A percentile compares a stretch with the other conserved stretches of the same genome.
Evolutionary conservation across 2,113 vertebrate species (phyloP).

Genomic region (Morone chrysops): DNA sequence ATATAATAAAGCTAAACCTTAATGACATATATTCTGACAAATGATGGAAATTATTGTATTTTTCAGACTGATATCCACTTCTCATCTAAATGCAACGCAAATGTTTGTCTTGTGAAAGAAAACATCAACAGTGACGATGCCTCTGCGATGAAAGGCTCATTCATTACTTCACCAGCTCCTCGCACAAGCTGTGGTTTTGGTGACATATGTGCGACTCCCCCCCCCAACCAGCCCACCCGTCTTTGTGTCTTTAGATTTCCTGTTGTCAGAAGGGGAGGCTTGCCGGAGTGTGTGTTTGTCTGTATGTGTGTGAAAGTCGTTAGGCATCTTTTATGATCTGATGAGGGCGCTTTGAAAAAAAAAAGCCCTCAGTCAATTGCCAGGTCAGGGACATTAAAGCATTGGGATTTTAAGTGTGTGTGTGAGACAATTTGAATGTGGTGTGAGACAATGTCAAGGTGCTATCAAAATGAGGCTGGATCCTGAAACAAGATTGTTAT

Average conservation of each 20-base stretch:
- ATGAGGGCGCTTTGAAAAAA: slow-evolving; percentile 18
- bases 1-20: not conserved
- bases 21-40: not conserved
- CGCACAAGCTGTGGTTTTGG: slow-evolving; percentile 62
- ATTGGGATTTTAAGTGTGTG: slow-evolving; percentile 24
- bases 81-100: slow-evolving; percentile 30
- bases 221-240: slow-evolving; percentile 15
- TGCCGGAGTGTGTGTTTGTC: slow-evolving; percentile 28
- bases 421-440: slow-evolving; percentile 20
- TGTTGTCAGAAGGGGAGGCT: slow-evolving; percentile 57
- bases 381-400: slow-evolving; percentile 32
- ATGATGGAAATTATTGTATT: not conserved
- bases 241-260: slow-evolving; percentile 75
- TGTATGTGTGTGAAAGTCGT: slow-evolving; percentile 65
- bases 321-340: slow-evolving; percentile 62
- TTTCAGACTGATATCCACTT: not conserved
- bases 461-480: not conserved
- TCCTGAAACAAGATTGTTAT: not conserved
- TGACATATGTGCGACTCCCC: slow-evolving; percentile 73
- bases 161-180: slow-evolving; percentile 62
- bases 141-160: slow-evolving; percentile 59
- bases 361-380: slow-evolving; percentile 23
- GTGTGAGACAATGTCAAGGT: slow-evolving; percentile 38
- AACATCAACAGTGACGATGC: slow-evolving; percentile 34
- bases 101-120: slow-evolving; percentile 29